Evolutionary conservation across 2,113 vertebrate species (phyloP), one percentile per base, ranked within the genome.

Genomic region (Sinocyclocheilus anshuiensis): DNA sequence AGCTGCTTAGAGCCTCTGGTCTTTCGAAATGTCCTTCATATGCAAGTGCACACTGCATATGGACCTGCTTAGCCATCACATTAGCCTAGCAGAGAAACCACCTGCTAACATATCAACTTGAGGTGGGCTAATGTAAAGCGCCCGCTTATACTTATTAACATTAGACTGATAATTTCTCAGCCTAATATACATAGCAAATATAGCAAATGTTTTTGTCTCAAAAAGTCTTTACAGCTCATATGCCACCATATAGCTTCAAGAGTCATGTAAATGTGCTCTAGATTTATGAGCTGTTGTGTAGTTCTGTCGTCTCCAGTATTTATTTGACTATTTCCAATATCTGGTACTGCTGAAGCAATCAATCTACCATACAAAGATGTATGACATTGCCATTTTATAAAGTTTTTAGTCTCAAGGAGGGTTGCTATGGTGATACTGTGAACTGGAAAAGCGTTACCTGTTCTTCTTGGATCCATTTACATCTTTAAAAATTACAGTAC

Each of bases 321-420:
- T 81, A 50, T 81, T 69, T 22, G 1, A 65, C 59, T 26, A 18
- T 71, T 71, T 82, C 24, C 42, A 29, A 53, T 50, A 26, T 82
- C 13, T 50, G 16, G 4, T 55, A 15, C 10, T 36, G 29, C 45
- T 72, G 65, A 55, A 71, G 65, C 65, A 72, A 8, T 72, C 65
- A 71, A 15, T 50, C 18, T 57, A 5, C 16, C 39, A 18, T 29
- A 81, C 11, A 67, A 29, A 67, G 61, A 81, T 20, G 39, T 48
- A 83, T 83, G 81, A 55, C 65, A 72, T 72, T 50, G 81, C 29
- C 24, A 72, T 83, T 83, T 65, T 71, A 72, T 72, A 36, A 79
- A 69, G 42, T 71, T 24, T 71, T 29, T 71, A 83, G 81, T 83
- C 81, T 83, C 63, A 10, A 53, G 67, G 20, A 72, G 48, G 20